Evolutionary conservation across 2,888 invertebrate species (phyloP).

Genomic region (Tineola bisselliella): DNA sequence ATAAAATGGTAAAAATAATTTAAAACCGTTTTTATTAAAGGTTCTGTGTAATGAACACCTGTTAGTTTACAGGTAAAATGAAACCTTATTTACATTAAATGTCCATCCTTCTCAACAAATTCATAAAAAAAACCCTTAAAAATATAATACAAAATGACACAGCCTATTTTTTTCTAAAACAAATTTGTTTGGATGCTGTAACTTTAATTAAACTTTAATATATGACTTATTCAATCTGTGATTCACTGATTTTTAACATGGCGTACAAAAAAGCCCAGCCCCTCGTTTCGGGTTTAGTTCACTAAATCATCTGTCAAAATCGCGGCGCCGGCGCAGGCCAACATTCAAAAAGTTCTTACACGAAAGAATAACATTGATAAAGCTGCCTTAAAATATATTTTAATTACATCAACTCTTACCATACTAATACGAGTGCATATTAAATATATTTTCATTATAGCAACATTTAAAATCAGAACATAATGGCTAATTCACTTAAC

Average conservation of each 20-base stretch:
- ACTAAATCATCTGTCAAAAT: slow-evolving; percentile 46
- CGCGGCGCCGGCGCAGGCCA: slow-evolving; percentile 26
- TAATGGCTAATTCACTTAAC: too few relatives aligned
- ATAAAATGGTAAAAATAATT: too few relatives aligned
- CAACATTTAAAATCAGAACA: too few relatives aligned
- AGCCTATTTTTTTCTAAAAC: neutral
- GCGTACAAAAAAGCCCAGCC: slow-evolving; percentile 14
- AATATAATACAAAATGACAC: neutral
- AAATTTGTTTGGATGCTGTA: neutral
- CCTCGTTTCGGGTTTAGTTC: slow-evolving; percentile 25
- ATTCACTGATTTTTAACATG: neutral
- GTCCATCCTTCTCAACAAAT: slow-evolving; percentile 5
- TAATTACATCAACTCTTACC: too few relatives aligned
- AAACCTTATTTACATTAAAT: slow-evolving; percentile 11
- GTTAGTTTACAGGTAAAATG: slow-evolving; percentile 8
- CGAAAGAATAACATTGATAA: slow-evolving; percentile 1
- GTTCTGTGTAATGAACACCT: neutral
- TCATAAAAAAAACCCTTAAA: neutral
- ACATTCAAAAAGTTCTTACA: neutral
- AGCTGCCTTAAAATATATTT: too few relatives aligned
- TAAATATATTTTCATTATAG: too few relatives aligned
- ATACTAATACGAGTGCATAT: too few relatives aligned
- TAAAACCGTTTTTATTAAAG: too few relatives aligned
- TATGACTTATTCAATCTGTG: neutral
- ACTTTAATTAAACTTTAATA: neutral